phyloP scores from a whole-genome alignment of 2,888 invertebrate species.

The Dolichomitus sp. region DNA sequence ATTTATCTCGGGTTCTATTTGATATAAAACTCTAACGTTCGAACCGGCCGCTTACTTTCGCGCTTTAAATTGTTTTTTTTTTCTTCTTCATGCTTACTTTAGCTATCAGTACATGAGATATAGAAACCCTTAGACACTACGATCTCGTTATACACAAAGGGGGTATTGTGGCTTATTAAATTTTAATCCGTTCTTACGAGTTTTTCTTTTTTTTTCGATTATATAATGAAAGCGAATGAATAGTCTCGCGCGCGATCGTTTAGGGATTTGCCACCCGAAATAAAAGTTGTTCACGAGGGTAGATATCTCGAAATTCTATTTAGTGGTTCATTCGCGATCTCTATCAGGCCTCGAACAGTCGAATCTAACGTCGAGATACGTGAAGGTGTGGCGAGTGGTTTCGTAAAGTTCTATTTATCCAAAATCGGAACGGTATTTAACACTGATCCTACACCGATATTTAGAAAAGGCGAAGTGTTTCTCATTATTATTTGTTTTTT shows the following conservation, averaged over 20 bases:
- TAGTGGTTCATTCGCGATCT: conserved; percentile 28
- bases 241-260: conserved; percentile 42
- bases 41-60: conserved; percentile 58
- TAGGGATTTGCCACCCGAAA: conserved; percentile 1
- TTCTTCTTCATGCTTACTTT: background rate
- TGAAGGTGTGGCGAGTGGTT: background rate
- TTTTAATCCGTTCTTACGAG: conserved; percentile 46
- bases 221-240: conserved; percentile 51
- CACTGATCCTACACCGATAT: conserved; percentile 55
- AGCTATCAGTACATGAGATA: conserved; percentile 50
- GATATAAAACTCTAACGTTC: conserved; percentile 68
- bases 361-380: conserved; percentile 26
- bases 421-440: conserved; percentile 35
- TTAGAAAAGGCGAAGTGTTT: conserved; percentile 41
- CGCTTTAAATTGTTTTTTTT: conserved; percentile 43
- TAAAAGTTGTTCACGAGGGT: conserved; percentile 3
- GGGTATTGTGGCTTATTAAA: conserved; percentile 23
- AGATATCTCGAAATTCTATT: conserved; percentile 14
- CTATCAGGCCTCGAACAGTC: conserved; percentile 20
- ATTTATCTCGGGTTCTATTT: conserved; percentile 57
- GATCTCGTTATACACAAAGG: conserved; percentile 54
- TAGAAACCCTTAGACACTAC: conserved; percentile 60
- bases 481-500: background rate
- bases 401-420: conserved; percentile 11
- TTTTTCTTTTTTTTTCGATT: conserved; percentile 31